Evolutionary conservation across 2,888 invertebrate species (phyloP).

Genomic region (Nowickia ferox): DNA sequence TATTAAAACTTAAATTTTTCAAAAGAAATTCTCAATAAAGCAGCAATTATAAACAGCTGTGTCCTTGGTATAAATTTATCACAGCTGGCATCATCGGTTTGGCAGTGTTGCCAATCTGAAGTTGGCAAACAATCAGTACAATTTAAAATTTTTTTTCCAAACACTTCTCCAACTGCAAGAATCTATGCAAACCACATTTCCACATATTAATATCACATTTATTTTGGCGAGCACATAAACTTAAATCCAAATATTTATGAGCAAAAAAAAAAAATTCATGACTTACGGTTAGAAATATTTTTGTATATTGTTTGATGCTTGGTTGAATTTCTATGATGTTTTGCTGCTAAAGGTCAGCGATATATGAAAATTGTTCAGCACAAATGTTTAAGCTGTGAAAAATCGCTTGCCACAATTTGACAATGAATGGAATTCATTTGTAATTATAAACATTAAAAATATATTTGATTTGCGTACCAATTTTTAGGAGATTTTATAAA

Average conservation of each 20-base stretch:
- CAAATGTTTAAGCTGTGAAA: neutral
- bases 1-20: too few relatives aligned
- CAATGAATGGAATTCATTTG: neutral
- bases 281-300: conserved; percentile 32
- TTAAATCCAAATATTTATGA: conserved; percentile 3
- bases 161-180: too few relatives aligned
- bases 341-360: conserved; percentile 10
- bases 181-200: neutral
- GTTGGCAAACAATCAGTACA: too few relatives aligned
- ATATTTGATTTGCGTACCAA: too few relatives aligned
- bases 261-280: neutral
- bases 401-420: neutral
- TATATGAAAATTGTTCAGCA: conserved; percentile 6
- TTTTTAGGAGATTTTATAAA: too few relatives aligned
- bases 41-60: too few relatives aligned
- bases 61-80: too few relatives aligned
- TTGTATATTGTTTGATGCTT: conserved; percentile 33
- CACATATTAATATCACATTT: neutral
- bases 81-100: too few relatives aligned
- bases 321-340: conserved; percentile 3
- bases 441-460: neutral
- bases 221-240: neutral
- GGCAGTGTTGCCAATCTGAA: too few relatives aligned
- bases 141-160: too few relatives aligned
- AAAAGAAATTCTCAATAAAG: too few relatives aligned